Evolutionary conservation across 35 echinoderm and acorn worm species (phyloP), one percentile per base, ranked within the genome.

Genomic region (Patiria miniata): DNA sequence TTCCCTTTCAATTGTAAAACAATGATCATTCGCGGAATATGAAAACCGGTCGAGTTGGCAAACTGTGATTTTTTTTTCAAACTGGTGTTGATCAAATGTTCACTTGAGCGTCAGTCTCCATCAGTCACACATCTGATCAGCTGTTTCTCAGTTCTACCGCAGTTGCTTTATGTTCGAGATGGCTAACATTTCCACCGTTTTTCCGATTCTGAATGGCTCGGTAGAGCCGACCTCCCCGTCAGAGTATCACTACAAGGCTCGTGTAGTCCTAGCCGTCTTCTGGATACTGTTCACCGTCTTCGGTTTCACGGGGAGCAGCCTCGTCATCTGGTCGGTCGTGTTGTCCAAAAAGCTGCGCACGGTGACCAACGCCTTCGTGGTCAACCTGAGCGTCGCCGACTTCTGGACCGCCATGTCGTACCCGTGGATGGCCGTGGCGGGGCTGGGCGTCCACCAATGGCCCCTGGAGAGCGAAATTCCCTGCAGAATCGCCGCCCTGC

Each of bases 341-440:
- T 8, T 79, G 29, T 86, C 56, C 38, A 21, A 40, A 42, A 91
- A 91, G 56, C 83, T 91, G 8, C 60, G 83, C 21, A 91, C 89
- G 1, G 82, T 77, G 47, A 91, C 89, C n/a, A 91, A 91, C n/a
- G 81, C 59, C 7, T 79, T 86, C 33, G 83, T 91, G 8, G 89
- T 91, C 19, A 91, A 91, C 39, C 89, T 91, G 59, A 86, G 82
- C 40, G 89, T 91, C 1, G 81, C 89, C 44, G 89, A 91, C 44
- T 65, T 91, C 42, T 76, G 78, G 19, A 86, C 47, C 47, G 76
- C 83, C 69, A 14, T 91, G 17, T 69, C 85, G 22, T 81, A 89
- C 17, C 92, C 89, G 10, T 90, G 81, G 87, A 80, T 85, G 52
- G 89, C 86, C 40, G 55, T 90, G 18, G 86, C 92, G 12, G 77